These are phyloP conservation scores for Tiphia femorata DNA, from an alignment of 2,888 invertebrate species.

Conservation along the genomic window DNA sequence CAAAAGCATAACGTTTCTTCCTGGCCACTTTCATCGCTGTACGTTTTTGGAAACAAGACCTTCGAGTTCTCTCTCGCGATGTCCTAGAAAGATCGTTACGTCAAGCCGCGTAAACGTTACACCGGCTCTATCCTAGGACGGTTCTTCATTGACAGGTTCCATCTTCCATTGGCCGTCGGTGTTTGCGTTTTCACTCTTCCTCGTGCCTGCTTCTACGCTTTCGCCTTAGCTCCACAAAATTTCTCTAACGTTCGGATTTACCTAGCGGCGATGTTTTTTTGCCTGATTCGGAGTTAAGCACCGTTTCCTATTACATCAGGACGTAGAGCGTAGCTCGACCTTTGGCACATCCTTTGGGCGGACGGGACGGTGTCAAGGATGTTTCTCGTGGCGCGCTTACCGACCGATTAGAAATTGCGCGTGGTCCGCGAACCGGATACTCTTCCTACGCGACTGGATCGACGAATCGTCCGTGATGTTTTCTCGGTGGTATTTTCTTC, in stretches of 20 bases:
- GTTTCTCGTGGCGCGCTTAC: slow-evolving; percentile 33
- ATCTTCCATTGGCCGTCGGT: too few relatives aligned
- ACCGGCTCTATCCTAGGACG: too few relatives aligned
- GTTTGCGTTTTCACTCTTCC: too few relatives aligned
- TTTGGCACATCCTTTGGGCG: slow-evolving; percentile 49
- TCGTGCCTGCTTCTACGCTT: neutral
- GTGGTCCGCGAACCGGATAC: neutral
- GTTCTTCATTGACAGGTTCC: too few relatives aligned
- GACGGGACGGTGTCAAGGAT: slow-evolving; percentile 51
- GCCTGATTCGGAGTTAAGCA: too few relatives aligned
- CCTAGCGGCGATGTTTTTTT: too few relatives aligned
- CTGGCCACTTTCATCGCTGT: slow-evolving; percentile 37
- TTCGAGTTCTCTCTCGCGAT: slow-evolving; percentile 15
- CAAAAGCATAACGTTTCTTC: slow-evolving; percentile 27
- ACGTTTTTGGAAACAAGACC: slow-evolving; percentile 21
- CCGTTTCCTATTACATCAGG: slow-evolving; percentile 27
- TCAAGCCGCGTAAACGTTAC: neutral
- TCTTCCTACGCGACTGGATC: slow-evolving; percentile 36
- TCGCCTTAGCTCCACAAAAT: neutral
- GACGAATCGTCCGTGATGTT: too few relatives aligned
- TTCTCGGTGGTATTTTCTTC: too few relatives aligned
- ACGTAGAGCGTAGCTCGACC: slow-evolving; percentile 33
- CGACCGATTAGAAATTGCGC: slow-evolving; percentile 45
- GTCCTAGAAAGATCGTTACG: slow-evolving; percentile 11
- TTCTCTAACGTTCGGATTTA: neutral